Evolutionary conservation across 2,888 invertebrate genomes (phyloP).

Genomic region (Agonopterix heracliana): DNA sequence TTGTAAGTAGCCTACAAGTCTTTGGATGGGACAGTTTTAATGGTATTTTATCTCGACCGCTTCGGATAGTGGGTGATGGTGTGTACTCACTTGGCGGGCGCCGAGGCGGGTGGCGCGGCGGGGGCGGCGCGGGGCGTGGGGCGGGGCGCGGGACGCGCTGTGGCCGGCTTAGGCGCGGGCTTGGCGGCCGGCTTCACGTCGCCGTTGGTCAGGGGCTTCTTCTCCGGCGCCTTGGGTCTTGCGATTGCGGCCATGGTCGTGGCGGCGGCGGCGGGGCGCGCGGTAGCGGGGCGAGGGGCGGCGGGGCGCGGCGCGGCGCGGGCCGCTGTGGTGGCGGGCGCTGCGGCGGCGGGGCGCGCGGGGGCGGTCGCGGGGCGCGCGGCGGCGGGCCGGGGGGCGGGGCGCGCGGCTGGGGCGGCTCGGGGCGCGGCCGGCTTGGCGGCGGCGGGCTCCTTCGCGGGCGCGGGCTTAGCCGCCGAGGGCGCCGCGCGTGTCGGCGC

Average conservation of each 20-base stretch:
- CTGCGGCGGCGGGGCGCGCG: constrained; percentile 13
- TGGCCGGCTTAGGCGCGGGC: constrained; percentile 28
- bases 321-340: constrained; percentile 15
- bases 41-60: too few species aligned
- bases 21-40: too few species aligned
- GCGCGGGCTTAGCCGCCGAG: constrained; percentile 10
- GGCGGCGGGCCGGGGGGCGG: constrained; percentile 13
- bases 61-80: not conserved
- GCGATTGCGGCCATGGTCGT: constrained; percentile 15
- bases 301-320: constrained; percentile 15
- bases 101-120: constrained; percentile 25
- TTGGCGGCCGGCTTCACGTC: constrained; percentile 56
- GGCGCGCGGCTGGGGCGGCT: constrained; percentile 11
- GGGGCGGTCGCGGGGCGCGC: constrained; percentile 14
- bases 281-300: constrained; percentile 10
- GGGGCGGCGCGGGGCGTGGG: constrained; percentile 20
- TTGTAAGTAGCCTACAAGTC: too few species aligned
- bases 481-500: constrained; percentile 6
- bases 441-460: constrained; percentile 35
- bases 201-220: constrained; percentile 74
- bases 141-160: constrained; percentile 23
- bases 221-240: constrained; percentile 41
- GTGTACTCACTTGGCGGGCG: constrained; percentile 31
- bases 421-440: constrained; percentile 17
- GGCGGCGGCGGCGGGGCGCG: constrained; percentile 16